These are phyloP conservation scores for Calephelis perditalis DNA, from an alignment of 2,888 invertebrate species.

Conservation along the genomic window DNA sequence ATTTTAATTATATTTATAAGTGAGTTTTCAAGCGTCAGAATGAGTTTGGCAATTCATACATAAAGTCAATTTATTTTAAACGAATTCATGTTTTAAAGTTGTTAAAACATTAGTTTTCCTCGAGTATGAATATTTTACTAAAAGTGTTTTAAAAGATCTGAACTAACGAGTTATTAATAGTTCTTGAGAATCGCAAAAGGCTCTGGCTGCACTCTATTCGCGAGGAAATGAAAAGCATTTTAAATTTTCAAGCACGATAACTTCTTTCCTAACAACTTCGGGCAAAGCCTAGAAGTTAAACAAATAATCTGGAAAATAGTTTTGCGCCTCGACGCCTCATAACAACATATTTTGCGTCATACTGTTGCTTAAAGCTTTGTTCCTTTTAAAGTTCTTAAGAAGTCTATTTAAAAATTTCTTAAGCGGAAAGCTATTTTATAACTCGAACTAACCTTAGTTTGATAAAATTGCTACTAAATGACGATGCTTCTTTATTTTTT, in stretches of 20 bases:
- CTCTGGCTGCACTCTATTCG: slow-evolving; percentile 26
- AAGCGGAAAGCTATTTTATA: slow-evolving; percentile 31
- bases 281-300: slow-evolving; percentile 48
- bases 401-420: slow-evolving; percentile 39
- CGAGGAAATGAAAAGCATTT: slow-evolving; percentile 47
- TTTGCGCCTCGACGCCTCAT: slow-evolving; percentile 44
- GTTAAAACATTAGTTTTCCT: not conserved
- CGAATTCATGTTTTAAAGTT: not conserved
- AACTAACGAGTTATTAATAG: slow-evolving; percentile 22
- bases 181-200: slow-evolving; percentile 22
- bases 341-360: slow-evolving; percentile 47
- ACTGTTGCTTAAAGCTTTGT: slow-evolving; percentile 37
- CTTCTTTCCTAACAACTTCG: slow-evolving; percentile 48
- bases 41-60: too few species aligned
- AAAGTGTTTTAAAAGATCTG: slow-evolving; percentile 17
- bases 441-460: slow-evolving; percentile 22
- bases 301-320: slow-evolving; percentile 52
- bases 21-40: too few species aligned
- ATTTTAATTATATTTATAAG: too few species aligned
- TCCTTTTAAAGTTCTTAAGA: slow-evolving; percentile 35
- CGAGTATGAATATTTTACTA: slow-evolving; percentile 13
- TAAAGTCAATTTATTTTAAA: too few species aligned
- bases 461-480: slow-evolving; percentile 14
- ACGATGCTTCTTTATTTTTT: too few species aligned
- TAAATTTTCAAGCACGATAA: slow-evolving; percentile 47